phyloP scores from a whole-genome alignment of 2,888 invertebrate species.

The Drosophila cognata region DNA sequence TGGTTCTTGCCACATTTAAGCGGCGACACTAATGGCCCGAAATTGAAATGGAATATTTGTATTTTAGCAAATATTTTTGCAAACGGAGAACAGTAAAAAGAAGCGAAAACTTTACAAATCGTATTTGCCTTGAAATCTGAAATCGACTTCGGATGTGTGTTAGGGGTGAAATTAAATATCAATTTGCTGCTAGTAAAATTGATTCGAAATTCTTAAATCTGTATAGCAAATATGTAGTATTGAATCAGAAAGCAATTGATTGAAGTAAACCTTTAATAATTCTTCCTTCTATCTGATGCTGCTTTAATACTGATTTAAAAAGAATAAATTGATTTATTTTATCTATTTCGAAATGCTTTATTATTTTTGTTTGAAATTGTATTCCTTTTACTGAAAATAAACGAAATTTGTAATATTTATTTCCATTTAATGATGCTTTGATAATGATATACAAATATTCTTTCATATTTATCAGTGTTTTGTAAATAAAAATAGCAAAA shows the following conservation, averaged over 20 bases:
- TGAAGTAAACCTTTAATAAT: not conserved
- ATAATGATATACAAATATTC: not conserved
- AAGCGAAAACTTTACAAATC: conserved; percentile 32
- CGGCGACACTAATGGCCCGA: conserved; percentile 75
- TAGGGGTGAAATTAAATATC: not conserved
- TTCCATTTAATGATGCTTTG: not conserved
- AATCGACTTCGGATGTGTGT: not conserved
- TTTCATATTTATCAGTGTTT: not conserved
- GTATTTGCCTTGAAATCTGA: conserved; percentile 14
- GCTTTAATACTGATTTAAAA: not conserved
- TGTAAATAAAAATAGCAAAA: not conserved
- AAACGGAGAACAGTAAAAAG: conserved; percentile 18
- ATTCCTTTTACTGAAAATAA: not conserved
- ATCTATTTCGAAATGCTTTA: not conserved
- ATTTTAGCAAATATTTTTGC: conserved; percentile 68
- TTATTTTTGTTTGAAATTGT: not conserved
- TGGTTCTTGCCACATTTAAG: conserved; percentile 56
- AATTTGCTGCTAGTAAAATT: not conserved
- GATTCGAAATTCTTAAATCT: not conserved
- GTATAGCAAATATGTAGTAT: not conserved
- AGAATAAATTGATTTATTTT: not conserved
- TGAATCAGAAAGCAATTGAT: not conserved
- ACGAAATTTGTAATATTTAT: not conserved
- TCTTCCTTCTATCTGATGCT: not conserved
- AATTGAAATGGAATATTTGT: conserved; percentile 75